Evolutionary conservation across 1,140 invertebrate genomes (phyloP).

Genomic region (Rhopalosiphum maidis): DNA sequence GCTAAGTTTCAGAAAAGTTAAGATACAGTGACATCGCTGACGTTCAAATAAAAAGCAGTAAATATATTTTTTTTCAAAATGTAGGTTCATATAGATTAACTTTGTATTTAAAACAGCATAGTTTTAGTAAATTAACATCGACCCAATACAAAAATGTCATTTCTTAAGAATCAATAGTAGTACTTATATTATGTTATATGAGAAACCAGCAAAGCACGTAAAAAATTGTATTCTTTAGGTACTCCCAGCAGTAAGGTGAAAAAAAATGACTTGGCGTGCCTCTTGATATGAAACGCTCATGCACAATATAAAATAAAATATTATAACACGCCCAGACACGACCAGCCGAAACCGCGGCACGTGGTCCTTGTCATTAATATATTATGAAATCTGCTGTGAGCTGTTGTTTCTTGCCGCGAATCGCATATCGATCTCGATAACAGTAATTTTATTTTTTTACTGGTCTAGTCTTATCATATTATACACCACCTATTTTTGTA

Average conservation of each 20-base stretch:
- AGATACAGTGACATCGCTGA: background rate
- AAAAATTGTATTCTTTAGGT: background rate
- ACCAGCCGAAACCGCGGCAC: background rate
- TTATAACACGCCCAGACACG: background rate
- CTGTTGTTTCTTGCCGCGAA: background rate
- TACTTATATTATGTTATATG: background rate
- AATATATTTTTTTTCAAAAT: too few relatives aligned
- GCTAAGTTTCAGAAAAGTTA: background rate
- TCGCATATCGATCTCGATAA: background rate
- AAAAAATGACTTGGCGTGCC: background rate
- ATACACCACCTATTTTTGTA: too few relatives aligned
- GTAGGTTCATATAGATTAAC: too few relatives aligned
- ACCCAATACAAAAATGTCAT: too few relatives aligned
- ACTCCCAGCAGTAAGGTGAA: background rate
- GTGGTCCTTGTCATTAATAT: background rate
- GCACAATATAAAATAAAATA: background rate
- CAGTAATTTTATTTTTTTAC: background rate
- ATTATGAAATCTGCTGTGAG: background rate
- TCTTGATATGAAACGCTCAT: background rate
- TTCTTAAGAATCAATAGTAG: too few relatives aligned
- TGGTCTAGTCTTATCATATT: background rate
- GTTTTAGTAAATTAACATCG: too few relatives aligned
- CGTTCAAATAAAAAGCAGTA: too few relatives aligned
- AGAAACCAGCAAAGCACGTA: background rate
- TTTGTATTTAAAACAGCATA: too few relatives aligned